These are phyloP conservation scores for Acipenser ruthenus DNA, from an alignment of 2,797 vertebrate species.

Conservation along the genomic window DNA sequence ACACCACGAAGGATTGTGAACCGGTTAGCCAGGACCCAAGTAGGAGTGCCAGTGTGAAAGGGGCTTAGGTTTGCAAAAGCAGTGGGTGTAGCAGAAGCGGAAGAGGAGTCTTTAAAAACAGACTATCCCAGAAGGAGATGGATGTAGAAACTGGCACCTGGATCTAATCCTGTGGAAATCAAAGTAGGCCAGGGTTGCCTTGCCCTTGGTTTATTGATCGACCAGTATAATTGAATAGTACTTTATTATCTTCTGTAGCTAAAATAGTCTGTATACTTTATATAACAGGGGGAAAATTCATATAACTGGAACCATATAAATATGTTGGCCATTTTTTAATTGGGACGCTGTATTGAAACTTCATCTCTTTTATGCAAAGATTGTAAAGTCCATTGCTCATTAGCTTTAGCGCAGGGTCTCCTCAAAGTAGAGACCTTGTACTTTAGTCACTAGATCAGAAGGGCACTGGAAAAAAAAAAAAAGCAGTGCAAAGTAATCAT, in stretches of 20 bases:
- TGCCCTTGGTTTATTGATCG: neutral
- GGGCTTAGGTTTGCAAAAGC: slow-evolving; percentile 74
- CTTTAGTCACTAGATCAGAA: too few species aligned
- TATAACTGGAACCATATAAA: too few species aligned
- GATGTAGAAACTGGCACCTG: slow-evolving; percentile 56
- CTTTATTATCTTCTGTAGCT: neutral
- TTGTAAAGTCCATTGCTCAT: too few species aligned
- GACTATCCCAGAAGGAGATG: slow-evolving; percentile 70
- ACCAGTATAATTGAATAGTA: neutral
- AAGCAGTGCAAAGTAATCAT: too few species aligned
- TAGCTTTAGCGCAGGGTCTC: too few species aligned
- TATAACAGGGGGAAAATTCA: slow-evolving; percentile 52
- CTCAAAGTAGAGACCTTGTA: too few species aligned
- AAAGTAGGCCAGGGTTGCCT: neutral
- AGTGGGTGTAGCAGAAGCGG: slow-evolving; percentile 67
- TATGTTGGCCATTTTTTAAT: too few species aligned
- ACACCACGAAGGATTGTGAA: too few species aligned
- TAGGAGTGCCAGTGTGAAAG: slow-evolving; percentile 24
- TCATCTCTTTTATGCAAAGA: too few species aligned
- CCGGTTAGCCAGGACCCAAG: too few species aligned
- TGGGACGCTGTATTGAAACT: too few species aligned
- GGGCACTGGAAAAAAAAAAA: too few species aligned
- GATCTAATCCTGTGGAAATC: slow-evolving; percentile 51
- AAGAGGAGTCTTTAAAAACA: slow-evolving; percentile 73
- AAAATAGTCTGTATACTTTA: neutral